Evolutionary conservation across 2,888 invertebrate genomes (phyloP).

Genomic region (Automeris io): DNA sequence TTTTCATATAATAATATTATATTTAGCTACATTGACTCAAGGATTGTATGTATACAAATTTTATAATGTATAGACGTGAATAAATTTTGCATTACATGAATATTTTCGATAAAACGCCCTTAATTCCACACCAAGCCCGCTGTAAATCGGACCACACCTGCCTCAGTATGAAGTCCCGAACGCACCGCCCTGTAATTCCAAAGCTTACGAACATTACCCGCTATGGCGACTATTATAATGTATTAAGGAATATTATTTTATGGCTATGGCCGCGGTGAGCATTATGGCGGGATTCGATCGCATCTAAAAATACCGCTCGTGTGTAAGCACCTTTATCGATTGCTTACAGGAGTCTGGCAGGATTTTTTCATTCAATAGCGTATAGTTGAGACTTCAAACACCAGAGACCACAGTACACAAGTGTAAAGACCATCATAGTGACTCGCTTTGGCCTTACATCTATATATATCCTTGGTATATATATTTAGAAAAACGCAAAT

Average conservation of each 20-base stretch:
- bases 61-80: too few species aligned
- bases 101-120: neutral
- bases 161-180: slow-evolving; percentile 50
- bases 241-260: slow-evolving; percentile 76
- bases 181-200: slow-evolving; percentile 74
- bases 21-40: too few species aligned
- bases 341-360: neutral
- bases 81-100: too few species aligned
- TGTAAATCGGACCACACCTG: slow-evolving; percentile 25
- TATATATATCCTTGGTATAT: too few species aligned
- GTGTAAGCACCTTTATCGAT: slow-evolving; percentile 21
- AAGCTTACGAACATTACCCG: slow-evolving; percentile 73
- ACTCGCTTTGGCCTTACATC: too few species aligned
- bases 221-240: slow-evolving; percentile 74
- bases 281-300: slow-evolving; percentile 55
- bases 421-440: too few species aligned
- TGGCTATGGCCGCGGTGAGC: slow-evolving; percentile 48
- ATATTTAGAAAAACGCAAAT: too few species aligned
- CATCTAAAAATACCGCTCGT: slow-evolving; percentile 55
- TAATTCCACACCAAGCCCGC: slow-evolving; percentile 9
- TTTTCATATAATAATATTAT: too few species aligned
- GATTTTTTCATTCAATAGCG: neutral
- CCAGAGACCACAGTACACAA: too few species aligned
- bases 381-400: neutral
- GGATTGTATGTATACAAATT: too few species aligned